Base-by-base conservation (phyloP, 2,888 invertebrate species). In the Rotaria macrura region DNA sequence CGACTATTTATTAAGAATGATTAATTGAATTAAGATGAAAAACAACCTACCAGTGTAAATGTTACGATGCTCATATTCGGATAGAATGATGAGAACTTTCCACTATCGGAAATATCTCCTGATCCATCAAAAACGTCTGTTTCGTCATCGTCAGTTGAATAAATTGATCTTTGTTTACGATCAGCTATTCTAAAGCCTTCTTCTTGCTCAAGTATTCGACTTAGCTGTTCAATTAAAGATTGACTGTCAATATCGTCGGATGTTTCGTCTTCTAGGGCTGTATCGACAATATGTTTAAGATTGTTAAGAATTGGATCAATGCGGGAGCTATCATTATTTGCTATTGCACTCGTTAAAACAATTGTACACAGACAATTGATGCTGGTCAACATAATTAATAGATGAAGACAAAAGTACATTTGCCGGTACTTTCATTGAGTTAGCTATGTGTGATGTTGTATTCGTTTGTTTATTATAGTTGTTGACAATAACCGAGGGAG, bases 381-480 rank as follows among this genome's bases (percentile, higher is more conserved):
- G 34, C 29, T 65, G 65, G n/a, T 65, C 65, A 65, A 1, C 29
- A 65, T 29, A 34, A 65, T 65, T 65, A 65, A 34, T 34, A 14
- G 65, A 65, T 29, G 34, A 9, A 65, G 29, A 65, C 29, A 34
- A 65, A 65, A 29, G 34, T 65, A 65, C 65, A 65, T 65, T 65
- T 65, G 65, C 65, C 65, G 65, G 65, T 65, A n/a, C 65, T 65
- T 65, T 65, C 65, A 65, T 65, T 65, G 29, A 65, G 65, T 65
- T 34, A 34, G 34, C 29, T 6, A 65, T 34, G 65, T 65, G 29
- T 65, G 4, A 65, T 65, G 34, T 12, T 65, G 29, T 65, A 2
- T 34, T 65, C 65, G 29, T 34, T 65, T 65, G 65, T 65, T 65
- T 65, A 65, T 65, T n/a, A 65, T 65, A 29, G 29, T 65, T 29